phyloP scores from a whole-genome alignment of 2,113 vertebrate species.

The Syrrhaptes paradoxus region DNA sequence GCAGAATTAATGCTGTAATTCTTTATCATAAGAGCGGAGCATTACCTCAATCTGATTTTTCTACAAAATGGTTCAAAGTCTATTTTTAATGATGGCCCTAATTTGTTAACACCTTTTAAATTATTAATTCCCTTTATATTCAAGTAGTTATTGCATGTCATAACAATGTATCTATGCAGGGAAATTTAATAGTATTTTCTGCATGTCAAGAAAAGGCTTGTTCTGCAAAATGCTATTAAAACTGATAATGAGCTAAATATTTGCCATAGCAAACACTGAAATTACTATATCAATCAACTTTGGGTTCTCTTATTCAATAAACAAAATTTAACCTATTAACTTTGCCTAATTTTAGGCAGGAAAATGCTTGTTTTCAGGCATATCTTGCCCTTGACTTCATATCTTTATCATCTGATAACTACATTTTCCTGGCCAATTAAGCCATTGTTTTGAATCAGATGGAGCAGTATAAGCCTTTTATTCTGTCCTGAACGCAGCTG shows the following conservation, averaged over 20 bases:
- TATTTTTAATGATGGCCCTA: conserved; percentile 99
- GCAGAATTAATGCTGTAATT: conserved; percentile 99
- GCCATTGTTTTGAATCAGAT: conserved; percentile 59
- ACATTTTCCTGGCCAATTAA: conserved; percentile 64
- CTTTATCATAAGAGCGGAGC: conserved; percentile 95
- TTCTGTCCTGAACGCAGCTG: conserved; percentile 24
- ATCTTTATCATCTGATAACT: conserved; percentile 72
- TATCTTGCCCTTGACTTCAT: conserved; percentile 67
- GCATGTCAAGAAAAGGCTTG: conserved; percentile 93
- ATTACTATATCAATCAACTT: conserved; percentile 89
- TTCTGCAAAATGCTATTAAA: conserved; percentile 94
- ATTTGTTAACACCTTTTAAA: conserved; percentile 99
- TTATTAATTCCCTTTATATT: conserved; percentile 99
- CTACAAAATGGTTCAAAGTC: conserved; percentile 98
- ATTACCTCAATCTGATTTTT: conserved; percentile 99
- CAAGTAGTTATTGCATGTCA: conserved; percentile 99
- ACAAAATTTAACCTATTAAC: conserved; percentile 85
- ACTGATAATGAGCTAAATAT: conserved; percentile 99
- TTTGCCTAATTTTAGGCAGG: conserved; percentile 79
- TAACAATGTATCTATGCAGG: conserved; percentile 99
- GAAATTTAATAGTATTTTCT: conserved; percentile 99
- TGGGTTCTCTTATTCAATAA: conserved; percentile 83
- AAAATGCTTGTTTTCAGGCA: conserved; percentile 73
- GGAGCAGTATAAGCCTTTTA: conserved; percentile 40
- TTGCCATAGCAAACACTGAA: conserved; percentile 93